A percentile compares a stretch with the other conserved stretches of the same genome.
phyloP scores from a whole-genome alignment of 2,113 vertebrate species.

The Ophiodon elongatus region DNA sequence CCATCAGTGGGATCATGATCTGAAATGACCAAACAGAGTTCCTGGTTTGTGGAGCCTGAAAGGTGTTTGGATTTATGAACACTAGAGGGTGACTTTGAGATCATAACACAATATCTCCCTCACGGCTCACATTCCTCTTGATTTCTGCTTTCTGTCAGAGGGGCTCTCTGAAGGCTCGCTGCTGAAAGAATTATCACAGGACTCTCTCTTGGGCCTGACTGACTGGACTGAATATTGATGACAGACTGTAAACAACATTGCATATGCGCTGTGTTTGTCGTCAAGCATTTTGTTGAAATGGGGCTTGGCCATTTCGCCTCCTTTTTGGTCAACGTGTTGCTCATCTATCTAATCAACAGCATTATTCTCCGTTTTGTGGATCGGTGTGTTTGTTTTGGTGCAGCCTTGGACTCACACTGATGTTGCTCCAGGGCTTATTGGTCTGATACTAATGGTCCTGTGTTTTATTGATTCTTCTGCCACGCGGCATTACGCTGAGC shows the following conservation, averaged over 20 bases:
- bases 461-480: constrained; percentile 82
- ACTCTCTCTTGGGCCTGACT: constrained; percentile 71
- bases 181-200: constrained; percentile 82
- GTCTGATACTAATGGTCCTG: constrained; percentile 27
- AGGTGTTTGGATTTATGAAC: constrained; percentile 68
- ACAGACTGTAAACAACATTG: constrained; percentile 76
- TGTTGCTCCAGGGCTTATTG: constrained; percentile 33
- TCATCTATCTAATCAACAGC: neutral
- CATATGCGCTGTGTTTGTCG: constrained; percentile 43
- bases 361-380: neutral
- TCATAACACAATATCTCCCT: constrained; percentile 55
- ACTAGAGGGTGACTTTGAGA: constrained; percentile 78
- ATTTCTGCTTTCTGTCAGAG: constrained; percentile 83
- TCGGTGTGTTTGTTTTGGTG: constrained; percentile 9
- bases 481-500: constrained; percentile 79
- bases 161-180: constrained; percentile 66
- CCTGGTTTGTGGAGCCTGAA: constrained; percentile 76
- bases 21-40: neutral
- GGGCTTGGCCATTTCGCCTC: neutral
- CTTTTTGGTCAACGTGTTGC: neutral
- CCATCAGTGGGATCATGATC: neutral
- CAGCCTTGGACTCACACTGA: neutral
- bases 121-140: constrained; percentile 67
- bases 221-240: constrained; percentile 81
- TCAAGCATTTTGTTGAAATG: constrained; percentile 35